Evolutionary conservation across 92 coral and sea anemone species (phyloP).

Genomic region (Porites lobata): DNA sequence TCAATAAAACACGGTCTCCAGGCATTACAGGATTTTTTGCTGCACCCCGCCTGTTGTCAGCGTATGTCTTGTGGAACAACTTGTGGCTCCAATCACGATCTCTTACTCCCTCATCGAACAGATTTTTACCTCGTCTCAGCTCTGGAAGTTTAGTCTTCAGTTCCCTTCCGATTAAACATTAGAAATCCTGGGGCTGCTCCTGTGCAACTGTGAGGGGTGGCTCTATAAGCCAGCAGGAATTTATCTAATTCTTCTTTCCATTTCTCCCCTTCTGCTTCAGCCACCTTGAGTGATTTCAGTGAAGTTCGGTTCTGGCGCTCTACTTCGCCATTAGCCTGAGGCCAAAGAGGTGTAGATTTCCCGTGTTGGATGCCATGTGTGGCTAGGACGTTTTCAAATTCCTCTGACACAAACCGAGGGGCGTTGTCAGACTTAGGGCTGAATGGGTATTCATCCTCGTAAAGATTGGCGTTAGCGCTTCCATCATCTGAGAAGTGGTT

Average conservation of each 20-base stretch:
- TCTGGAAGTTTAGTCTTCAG: slow-evolving; percentile 53
- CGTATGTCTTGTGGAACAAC: slow-evolving; percentile 39
- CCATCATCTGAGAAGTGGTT: slow-evolving; percentile 51
- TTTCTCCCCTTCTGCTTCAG: no score
- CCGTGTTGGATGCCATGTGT: no score
- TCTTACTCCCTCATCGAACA: slow-evolving; percentile 53
- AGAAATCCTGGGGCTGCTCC: slow-evolving; percentile 57
- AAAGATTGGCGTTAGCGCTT: slow-evolving; percentile 46
- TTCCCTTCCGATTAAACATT: slow-evolving; percentile 53
- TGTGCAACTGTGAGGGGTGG: slow-evolving; percentile 65
- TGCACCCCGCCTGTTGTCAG: slow-evolving; percentile 27
- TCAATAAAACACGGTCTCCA: slow-evolving; percentile 36
- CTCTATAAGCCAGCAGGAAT: slow-evolving; percentile 63
- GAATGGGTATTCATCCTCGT: slow-evolving; percentile 44
- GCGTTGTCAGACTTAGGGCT: no score
- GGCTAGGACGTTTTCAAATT: no score
- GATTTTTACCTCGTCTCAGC: slow-evolving; percentile 38
- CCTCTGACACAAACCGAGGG: no score
- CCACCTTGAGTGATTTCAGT: background rate
- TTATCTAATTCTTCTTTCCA: background rate
- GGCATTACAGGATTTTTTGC: slow-evolving; percentile 4
- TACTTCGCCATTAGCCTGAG: no score
- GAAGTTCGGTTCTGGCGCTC: no score
- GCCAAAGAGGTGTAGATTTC: background rate
- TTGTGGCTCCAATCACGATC: slow-evolving; percentile 56